phyloP scores from a whole-genome alignment of 2,113 vertebrate species.

The Otocyon megalotis region DNA sequence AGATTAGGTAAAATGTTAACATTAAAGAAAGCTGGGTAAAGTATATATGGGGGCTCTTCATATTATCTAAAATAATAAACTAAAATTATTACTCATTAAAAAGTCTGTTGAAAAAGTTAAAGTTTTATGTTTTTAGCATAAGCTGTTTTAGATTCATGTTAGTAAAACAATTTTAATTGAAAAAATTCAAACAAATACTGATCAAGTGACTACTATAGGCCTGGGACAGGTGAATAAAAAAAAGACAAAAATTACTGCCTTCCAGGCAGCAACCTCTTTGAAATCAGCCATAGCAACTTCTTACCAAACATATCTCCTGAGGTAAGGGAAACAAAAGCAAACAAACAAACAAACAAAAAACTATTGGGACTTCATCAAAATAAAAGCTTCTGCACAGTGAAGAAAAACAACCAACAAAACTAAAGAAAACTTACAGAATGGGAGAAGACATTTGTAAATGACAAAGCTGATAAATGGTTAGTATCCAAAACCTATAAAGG shows the following conservation, averaged over 20 bases:
- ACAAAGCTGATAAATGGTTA: background rate
- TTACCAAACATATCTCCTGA: background rate
- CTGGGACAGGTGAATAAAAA: background rate
- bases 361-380: background rate
- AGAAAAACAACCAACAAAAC: background rate
- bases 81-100: background rate
- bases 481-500: background rate
- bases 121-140: background rate
- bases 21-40: background rate
- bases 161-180: background rate
- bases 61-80: background rate
- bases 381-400: background rate
- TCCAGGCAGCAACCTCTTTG: background rate
- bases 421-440: background rate
- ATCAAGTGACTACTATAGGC: background rate
- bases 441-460: background rate
- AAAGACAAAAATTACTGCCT: background rate
- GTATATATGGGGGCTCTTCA: background rate
- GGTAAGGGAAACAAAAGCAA: background rate
- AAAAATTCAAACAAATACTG: background rate
- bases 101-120: conserved; percentile 10
- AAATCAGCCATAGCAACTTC: background rate
- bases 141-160: background rate
- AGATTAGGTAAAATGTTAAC: background rate
- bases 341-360: background rate